Conservation (phyloP, 2,113 vertebrate species). For the Nesogale talazaci region DNA sequence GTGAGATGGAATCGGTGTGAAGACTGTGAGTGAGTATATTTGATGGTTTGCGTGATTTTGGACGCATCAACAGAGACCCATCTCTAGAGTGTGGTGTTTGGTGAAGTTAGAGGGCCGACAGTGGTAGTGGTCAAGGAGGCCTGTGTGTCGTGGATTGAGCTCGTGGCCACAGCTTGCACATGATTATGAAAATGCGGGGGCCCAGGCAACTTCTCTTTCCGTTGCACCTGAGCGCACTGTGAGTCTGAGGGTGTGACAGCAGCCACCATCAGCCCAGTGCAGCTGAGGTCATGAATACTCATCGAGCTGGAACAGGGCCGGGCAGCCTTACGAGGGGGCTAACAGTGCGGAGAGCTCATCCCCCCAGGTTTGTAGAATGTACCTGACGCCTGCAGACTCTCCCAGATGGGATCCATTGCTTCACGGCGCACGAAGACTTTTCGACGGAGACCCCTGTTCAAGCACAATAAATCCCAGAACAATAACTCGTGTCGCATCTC, state of each 20-base stretch:
- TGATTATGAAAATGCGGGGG: background rate
- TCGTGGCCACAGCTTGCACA: background rate
- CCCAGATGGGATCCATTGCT: conserved; percentile 27
- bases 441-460: conserved; percentile 49
- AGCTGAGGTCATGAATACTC: background rate
- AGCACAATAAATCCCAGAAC: conserved; percentile 54
- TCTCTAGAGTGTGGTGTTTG: background rate
- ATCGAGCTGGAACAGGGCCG: background rate
- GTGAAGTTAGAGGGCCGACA: background rate
- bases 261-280: background rate
- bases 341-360: background rate
- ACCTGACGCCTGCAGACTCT: background rate
- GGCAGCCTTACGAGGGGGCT: background rate
- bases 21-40: background rate
- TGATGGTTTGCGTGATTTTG: background rate
- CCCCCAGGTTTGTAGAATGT: conserved; percentile 29
- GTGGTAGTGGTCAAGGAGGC: background rate
- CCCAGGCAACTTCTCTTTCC: background rate
- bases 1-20: too few species aligned
- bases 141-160: background rate
- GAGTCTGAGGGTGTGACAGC: background rate
- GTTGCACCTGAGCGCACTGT: background rate
- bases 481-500: background rate
- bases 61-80: background rate
- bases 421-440: conserved; percentile 1